phyloP scores from a whole-genome alignment of 2,888 invertebrate species.

The Punctoribates punctum region DNA sequence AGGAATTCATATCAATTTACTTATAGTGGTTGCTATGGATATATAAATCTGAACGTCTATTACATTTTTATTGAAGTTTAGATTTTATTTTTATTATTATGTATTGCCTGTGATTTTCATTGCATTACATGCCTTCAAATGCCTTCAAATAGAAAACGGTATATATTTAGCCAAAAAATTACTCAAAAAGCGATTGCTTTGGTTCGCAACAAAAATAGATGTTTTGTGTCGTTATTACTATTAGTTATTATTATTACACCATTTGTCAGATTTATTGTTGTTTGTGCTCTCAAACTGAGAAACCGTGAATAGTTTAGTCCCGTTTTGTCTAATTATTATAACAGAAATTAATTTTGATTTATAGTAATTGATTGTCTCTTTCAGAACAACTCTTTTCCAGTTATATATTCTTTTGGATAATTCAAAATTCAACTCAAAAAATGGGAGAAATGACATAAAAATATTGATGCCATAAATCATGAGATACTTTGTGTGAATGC shows the following conservation, averaged over 20 bases:
- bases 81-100: slow-evolving; percentile 19
- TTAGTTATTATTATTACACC: not conserved
- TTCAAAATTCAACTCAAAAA: no score
- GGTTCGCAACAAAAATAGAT: not conserved
- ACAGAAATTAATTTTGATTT: no score
- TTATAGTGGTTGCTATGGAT: slow-evolving; percentile 20
- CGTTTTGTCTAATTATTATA: no score
- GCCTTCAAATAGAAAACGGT: not conserved
- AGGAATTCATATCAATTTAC: slow-evolving; percentile 27
- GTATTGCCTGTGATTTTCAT: slow-evolving; percentile 7
- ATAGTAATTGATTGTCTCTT: no score
- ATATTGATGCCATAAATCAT: no score
- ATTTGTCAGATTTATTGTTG: slow-evolving; percentile 10
- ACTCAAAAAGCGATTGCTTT: not conserved
- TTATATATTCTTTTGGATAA: no score
- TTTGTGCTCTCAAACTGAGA: not conserved
- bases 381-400: no score
- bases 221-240: not conserved
- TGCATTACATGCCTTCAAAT: not conserved
- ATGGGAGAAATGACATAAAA: no score
- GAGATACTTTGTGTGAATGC: not conserved
- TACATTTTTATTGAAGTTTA: slow-evolving; percentile 22
- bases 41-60: slow-evolving; percentile 11
- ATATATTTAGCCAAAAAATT: slow-evolving; percentile 1
- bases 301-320: no score